Evolutionary conservation across 2,113 vertebrate genomes (phyloP), one percentile per base, ranked within the genome.

Genomic region (Cichladusa arquata): DNA sequence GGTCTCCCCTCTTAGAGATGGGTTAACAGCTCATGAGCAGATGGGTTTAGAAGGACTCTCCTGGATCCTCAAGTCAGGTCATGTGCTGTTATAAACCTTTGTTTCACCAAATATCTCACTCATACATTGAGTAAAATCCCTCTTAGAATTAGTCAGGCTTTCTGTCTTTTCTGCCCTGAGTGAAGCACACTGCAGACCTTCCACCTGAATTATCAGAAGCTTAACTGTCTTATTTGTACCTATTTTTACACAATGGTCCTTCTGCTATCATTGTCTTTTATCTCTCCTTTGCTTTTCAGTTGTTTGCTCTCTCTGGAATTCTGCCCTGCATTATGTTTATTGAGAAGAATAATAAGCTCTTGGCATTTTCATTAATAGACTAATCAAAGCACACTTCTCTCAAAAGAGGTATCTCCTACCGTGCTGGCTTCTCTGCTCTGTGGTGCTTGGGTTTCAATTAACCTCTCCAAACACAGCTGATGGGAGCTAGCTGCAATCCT

Each of bases 401-500:
- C 86, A 45, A 92, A 93, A 91, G 91, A 97, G 73, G 61, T 81
- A 51, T 95, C 86, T 93, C 86, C 92, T 84, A 86, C 77, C 19
- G 2, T 56, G 83, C 53, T 92, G 89, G 80, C 81, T 86, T 44
- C 92, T 87, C 86, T 84, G 65, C 83, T 91, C 84, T 48, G 2
- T 48, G 44, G n/a, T 84, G 89, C 91, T 81, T 42, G 89, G 84
- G 61, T 91, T 86, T 92, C 77, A 95, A 96, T 96, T 71, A 96
- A 95, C 91, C 95, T 95, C 95, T 97, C 77, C 89, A 95, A 93
- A 86, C 91, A 92, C 94, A 97, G 95, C 94, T 95, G 95, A 95
- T 73, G 91, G 85, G 65, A 94, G 89, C 83, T 74, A 36, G 79
- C 81, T 84, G 86, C 83, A 86, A 14, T 79, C 31, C 86, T 84